Base-by-base conservation (phyloP, 2,888 invertebrate species). In the Ctenicera cuprea region DNA sequence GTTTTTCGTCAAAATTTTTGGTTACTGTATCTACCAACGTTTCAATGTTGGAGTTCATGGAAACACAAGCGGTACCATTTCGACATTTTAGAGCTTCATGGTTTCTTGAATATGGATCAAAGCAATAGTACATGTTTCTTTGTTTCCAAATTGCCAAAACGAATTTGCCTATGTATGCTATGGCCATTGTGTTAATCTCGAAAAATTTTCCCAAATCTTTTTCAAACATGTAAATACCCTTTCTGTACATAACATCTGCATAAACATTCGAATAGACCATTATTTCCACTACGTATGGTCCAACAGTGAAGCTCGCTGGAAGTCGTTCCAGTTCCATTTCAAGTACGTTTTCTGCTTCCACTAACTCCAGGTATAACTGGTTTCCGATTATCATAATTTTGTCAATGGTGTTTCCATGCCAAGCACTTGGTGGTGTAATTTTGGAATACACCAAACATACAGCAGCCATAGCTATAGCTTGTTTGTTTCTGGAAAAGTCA, bases 91-190 rank as follows among this genome's bases (percentile, higher is more conserved):
- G 79, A 9, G 83, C 92, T 54, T 91, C 90, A 8, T 83, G 87
- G 11, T 90, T 90, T 1, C 93, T 88, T 3, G 91, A 89, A 78
- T 92, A 92, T 0, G 92, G 91, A 85, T 93, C 93, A 75, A 92
- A 92, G 22, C 90, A 86, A 80, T 91, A 93, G 81, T 86, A 91
- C 88, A 91, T 90, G 45, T 91, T 90, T 37, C 89, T 88, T 81
- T 92, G 92, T 18, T 89, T 88, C 92, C 92, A 93, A 11, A 92
- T 80, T 0, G 89, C 92, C 30, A 92, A 74, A n/a, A 88, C 83
- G 38, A 88, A 89, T 72, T 89, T 90, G 76, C 90, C 91, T 67
- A 93, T 90, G 79, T 92, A 91, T 8, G 92, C 79, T 67, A 91
- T 87, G 9, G 82, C 84, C 75, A 85, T 85, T 12, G 82, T 82